Conservation (phyloP, 1,140 invertebrate species). For the Gryon sp. region DNA sequence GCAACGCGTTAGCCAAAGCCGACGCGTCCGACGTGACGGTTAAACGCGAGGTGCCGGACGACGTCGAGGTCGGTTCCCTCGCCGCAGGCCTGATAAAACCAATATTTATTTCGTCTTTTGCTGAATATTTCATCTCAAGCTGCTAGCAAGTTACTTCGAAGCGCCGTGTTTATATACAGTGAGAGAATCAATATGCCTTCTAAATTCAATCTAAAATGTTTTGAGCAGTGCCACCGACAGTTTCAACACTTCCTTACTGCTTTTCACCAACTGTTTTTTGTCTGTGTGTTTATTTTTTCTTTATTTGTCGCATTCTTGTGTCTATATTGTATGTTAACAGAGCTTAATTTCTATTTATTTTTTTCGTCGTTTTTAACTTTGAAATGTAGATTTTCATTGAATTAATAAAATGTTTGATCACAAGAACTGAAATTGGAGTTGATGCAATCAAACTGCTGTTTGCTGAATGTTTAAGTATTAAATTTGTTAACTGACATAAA, state of each 20-base stretch:
- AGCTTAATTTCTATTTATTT: too few species aligned
- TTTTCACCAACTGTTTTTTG: conserved; percentile 3
- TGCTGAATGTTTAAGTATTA: too few species aligned
- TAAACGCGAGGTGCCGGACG: conserved; percentile 74
- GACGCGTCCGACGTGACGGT: conserved; percentile 75
- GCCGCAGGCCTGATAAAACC: conserved; percentile 68
- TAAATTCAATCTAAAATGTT: conserved; percentile 71
- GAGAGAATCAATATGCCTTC: conserved; percentile 68
- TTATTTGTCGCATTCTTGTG: too few species aligned
- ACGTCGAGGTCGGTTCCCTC: conserved; percentile 73
- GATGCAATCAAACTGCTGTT: too few species aligned
- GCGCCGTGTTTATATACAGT: conserved; percentile 76
- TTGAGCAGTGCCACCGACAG: conserved; percentile 68
- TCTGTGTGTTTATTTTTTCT: not conserved
- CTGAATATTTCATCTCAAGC: conserved; percentile 30
- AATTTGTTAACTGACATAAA: too few species aligned
- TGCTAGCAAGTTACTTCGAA: conserved; percentile 72
- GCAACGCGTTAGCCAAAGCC: conserved; percentile 73
- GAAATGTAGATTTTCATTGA: too few species aligned
- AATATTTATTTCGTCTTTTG: conserved; percentile 35
- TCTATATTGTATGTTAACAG: not conserved
- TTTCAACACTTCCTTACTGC: not conserved
- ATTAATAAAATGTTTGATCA: too few species aligned
- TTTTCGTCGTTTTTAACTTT: too few species aligned
- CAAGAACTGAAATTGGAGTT: too few species aligned